Evolutionary conservation across 2,113 vertebrate species (phyloP), one percentile per base, ranked within the genome.

Genomic region (Neopipo cinnamomea): DNA sequence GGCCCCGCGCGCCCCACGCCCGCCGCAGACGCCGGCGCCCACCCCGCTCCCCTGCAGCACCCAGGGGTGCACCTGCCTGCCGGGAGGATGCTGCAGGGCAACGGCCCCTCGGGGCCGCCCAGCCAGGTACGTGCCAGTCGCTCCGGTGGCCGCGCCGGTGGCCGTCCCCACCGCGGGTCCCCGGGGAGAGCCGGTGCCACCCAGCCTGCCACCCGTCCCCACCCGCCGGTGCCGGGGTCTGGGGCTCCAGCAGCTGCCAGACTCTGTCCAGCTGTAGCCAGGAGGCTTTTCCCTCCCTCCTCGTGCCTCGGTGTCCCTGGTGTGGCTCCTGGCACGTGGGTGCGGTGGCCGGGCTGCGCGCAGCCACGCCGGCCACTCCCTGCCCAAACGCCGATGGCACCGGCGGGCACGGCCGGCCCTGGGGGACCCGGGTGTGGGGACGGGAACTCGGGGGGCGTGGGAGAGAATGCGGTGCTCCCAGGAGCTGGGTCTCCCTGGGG

Each of bases 81-180:
- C 7, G 7, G 70, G 76, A 96, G 66, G 83, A 97, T 97, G 97
- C 96, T 96, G 88, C 96, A 97, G 83, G 94, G 89, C 94, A 65
- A 33, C 23, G 73, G 92, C 56, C 46, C 50, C 23, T 56, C 63
- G 12, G 92, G 93, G 77, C 81, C 85, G 12, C 88, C 91, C 58
- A 23, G 25, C 88, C 80, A 95, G 93, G 97, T 97, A 96, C 0
- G 96, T 96, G 79, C 63, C 16, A 4, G n/a, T 42, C 31, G 6
- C 53, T 49, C n/a, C 71, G 7, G 8, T 4, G 2, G 41, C 37
- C 56, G 0, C 15, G 6, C 0, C 12, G 0, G 4, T 13, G 15
- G 1, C 35, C 6, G 80, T 80, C 30, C 65, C 89, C 22, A 9
- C 0, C 2, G 11, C 1, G 9, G 50, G 27, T 74, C 37, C 66